Percentiles rank a stretch among this genome's conserved stretches.
phyloP scores from a whole-genome alignment of 2,797 vertebrate species.

The Distichodus sexfasciatus region DNA sequence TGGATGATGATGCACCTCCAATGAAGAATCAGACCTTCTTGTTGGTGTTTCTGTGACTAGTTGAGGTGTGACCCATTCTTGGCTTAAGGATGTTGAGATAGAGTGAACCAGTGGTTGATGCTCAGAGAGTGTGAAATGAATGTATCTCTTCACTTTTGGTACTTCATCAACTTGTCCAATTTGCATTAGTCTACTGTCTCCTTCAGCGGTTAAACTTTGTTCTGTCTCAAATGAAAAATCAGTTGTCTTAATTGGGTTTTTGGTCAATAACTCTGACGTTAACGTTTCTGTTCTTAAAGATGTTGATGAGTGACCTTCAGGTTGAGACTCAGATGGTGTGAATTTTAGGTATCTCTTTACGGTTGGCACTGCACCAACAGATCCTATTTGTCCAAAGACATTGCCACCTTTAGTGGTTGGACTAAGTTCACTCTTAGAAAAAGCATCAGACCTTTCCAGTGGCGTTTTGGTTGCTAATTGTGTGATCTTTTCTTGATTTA shows the following conservation, averaged over 20 bases:
- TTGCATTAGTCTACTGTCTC: not conserved
- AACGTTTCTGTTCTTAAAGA: no score
- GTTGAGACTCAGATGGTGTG: not conserved
- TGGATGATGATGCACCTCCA: no score
- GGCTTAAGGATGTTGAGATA: no score
- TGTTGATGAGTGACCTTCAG: not conserved
- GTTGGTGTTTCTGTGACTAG: no score
- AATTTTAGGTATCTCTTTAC: slow-evolving; percentile 24
- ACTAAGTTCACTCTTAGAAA: not conserved
- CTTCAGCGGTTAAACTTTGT: not conserved
- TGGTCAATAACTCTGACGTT: no score
- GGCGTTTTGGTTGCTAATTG: not conserved
- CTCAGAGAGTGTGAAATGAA: no score
- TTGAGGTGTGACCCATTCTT: no score
- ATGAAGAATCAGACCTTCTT: no score
- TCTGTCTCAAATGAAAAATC: slow-evolving; percentile 11
- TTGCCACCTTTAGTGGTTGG: not conserved
- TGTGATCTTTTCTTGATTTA: slow-evolving; percentile 7
- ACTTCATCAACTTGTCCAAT: no score
- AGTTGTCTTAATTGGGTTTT: not conserved
- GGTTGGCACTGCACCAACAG: slow-evolving; percentile 12
- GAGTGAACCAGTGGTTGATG: no score
- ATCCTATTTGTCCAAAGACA: slow-evolving; percentile 14
- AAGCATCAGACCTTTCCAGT: not conserved
- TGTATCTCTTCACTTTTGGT: no score